These are phyloP conservation scores for Caenorhabditis virilis DNA, from an alignment of 2,888 invertebrate species.

Conservation along the genomic window DNA sequence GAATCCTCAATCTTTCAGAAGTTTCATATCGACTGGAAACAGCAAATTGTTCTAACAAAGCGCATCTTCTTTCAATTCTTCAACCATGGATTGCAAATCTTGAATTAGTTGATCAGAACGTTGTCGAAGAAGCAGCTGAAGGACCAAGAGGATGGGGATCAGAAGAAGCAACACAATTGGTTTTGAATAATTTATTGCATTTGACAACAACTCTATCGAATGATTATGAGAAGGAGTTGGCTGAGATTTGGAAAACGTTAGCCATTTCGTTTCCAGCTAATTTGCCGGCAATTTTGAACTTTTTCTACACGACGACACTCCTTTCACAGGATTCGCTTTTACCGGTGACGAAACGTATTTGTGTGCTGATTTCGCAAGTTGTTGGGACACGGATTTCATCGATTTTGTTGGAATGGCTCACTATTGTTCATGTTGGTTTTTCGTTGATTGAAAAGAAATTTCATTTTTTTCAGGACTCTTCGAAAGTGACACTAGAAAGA, in stretches of 20 bases:
- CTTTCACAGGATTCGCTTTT: conserved; percentile 94
- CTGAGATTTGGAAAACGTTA: conserved; percentile 92
- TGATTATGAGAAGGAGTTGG: conserved; percentile 91
- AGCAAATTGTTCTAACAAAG: conserved; percentile 88
- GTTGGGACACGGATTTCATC: conserved; percentile 89
- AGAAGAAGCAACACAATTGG: conserved; percentile 99
- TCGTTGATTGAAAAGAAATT: not conserved
- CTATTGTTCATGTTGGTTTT: conserved; percentile 31
- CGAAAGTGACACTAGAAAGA: conserved; percentile 80
- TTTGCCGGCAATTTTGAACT: conserved; percentile 91
- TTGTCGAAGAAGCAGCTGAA: conserved; percentile 52
- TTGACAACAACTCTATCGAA: conserved; percentile 91
- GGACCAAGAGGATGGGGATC: conserved; percentile 84
- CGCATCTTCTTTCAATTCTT: conserved; percentile 86
- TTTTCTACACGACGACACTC: conserved; percentile 91
- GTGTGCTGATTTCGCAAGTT: conserved; percentile 87
- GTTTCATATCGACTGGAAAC: conserved; percentile 95
- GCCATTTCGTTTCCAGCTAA: conserved; percentile 96
- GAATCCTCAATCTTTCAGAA: conserved; percentile 74
- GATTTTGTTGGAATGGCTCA: conserved; percentile 93
- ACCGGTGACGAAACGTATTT: conserved; percentile 88
- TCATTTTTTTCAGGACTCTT: conserved; percentile 2
- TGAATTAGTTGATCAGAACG: conserved; percentile 83
- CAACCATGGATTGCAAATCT: conserved; percentile 97
- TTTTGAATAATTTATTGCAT: conserved; percentile 96